phyloP scores from a whole-genome alignment of 2,888 invertebrate genomes.

The Allacma fusca region DNA sequence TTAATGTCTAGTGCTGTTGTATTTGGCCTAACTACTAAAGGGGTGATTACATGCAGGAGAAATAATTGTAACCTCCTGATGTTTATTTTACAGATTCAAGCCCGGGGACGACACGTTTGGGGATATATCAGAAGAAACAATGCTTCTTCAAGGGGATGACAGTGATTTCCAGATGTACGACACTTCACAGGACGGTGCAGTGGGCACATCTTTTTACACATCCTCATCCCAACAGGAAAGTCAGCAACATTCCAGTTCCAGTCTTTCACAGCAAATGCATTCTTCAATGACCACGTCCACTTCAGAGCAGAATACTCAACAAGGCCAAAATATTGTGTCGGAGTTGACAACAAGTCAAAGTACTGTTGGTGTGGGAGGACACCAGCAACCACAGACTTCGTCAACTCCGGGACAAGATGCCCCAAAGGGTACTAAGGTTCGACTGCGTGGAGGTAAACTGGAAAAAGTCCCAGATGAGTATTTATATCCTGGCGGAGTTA shows the following conservation, averaged over 20 bases:
- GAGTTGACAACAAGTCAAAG: constrained; percentile 39
- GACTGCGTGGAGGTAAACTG: constrained; percentile 55
- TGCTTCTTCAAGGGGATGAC: constrained; percentile 32
- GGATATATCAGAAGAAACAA: constrained; percentile 28
- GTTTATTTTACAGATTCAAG: constrained; percentile 61
- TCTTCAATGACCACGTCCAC: constrained; percentile 30
- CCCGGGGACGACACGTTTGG: constrained; percentile 64
- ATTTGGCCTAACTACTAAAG: too few relatives aligned
- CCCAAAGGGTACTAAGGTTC: constrained; percentile 18
- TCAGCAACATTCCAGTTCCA: constrained; percentile 29
- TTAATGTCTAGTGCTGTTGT: too few relatives aligned
- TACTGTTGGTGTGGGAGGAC: constrained; percentile 28
- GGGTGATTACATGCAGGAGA: too few relatives aligned
- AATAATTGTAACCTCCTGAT: too few relatives aligned
- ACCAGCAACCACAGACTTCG: background rate
- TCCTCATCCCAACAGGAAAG: background rate
- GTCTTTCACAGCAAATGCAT: constrained; percentile 38
- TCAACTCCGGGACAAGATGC: constrained; percentile 29
- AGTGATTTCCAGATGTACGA: constrained; percentile 11
- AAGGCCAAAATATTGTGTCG: constrained; percentile 36
- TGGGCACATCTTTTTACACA: background rate
- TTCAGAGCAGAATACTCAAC: constrained; percentile 30
- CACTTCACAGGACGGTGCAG: background rate
- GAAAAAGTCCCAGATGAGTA: constrained; percentile 55
- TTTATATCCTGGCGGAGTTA: constrained; percentile 51